These are phyloP conservation scores for Larimichthys crocea DNA, from an alignment of 2,113 vertebrate species.

Conservation along the genomic window DNA sequence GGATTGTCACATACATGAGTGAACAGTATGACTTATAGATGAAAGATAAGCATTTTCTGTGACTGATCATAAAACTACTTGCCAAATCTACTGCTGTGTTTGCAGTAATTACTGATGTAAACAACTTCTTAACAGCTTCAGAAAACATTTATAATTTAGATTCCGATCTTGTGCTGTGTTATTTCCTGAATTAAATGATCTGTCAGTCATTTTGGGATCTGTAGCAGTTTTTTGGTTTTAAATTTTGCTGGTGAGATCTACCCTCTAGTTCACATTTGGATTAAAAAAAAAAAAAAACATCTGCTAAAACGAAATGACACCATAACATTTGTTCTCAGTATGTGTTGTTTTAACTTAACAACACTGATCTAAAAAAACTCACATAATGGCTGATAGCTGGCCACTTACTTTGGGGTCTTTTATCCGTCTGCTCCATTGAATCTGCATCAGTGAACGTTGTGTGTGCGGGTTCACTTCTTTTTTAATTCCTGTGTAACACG, in stretches of 20 bases:
- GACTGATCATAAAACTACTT: background rate
- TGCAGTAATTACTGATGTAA: constrained; percentile 16
- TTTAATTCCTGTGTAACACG: background rate
- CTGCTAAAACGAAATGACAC: background rate
- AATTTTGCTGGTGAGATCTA: background rate
- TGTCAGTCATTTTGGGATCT: constrained; percentile 31
- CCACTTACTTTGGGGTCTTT: background rate
- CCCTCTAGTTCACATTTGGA: background rate
- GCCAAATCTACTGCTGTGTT: background rate
- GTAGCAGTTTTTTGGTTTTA: background rate
- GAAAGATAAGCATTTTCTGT: background rate
- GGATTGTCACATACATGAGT: background rate
- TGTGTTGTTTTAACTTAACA: background rate
- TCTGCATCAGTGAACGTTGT: background rate
- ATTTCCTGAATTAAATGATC: constrained; percentile 15
- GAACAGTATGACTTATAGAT: background rate
- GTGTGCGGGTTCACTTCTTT: background rate
- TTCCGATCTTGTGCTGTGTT: background rate
- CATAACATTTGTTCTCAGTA: background rate
- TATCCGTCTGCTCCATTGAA: background rate
- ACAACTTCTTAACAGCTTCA: constrained; percentile 9
- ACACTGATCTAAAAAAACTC: background rate
- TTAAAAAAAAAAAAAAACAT: background rate
- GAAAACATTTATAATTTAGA: constrained; percentile 20
- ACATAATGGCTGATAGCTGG: background rate